These are phyloP conservation scores for Drosophila littoralis DNA, from an alignment of 1,140 invertebrate genomes.

Conservation along the genomic window DNA sequence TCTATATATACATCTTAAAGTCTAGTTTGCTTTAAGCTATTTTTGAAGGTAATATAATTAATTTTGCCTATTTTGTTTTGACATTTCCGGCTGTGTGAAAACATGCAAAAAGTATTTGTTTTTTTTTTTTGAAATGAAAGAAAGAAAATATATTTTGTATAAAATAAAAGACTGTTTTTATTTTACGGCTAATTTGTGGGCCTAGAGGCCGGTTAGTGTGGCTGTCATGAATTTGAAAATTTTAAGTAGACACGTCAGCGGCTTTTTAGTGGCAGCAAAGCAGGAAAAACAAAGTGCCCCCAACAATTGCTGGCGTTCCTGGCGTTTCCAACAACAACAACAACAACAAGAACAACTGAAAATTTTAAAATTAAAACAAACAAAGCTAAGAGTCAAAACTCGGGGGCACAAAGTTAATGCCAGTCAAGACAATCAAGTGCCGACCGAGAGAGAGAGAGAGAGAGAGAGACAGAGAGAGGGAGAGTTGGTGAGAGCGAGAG, in stretches of 20 bases:
- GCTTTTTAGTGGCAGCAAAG: slow-evolving; percentile 62
- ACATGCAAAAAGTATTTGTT: slow-evolving; percentile 31
- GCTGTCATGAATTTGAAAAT: slow-evolving; percentile 71
- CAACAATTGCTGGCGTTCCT: slow-evolving; percentile 54
- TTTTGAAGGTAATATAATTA: slow-evolving; percentile 19
- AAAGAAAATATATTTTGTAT: slow-evolving; percentile 7
- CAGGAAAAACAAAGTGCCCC: slow-evolving; percentile 74
- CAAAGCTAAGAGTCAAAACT: slow-evolving; percentile 53
- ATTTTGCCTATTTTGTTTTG: slow-evolving; percentile 47
- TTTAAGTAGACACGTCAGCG: slow-evolving; percentile 80
- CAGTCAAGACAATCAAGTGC: slow-evolving; percentile 71
- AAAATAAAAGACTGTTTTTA: slow-evolving; percentile 19
- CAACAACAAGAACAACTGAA: slow-evolving; percentile 19
- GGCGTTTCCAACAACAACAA: slow-evolving; percentile 27
- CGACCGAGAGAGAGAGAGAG: slow-evolving; percentile 5
- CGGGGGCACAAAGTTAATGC: slow-evolving; percentile 69
- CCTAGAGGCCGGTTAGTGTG: slow-evolving; percentile 55
- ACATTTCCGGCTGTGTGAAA: slow-evolving; percentile 66
- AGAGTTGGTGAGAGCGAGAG: slow-evolving; percentile 4
- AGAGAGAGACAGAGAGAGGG: neutral
- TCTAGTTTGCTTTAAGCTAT: neutral
- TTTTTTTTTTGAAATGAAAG: too few relatives aligned
- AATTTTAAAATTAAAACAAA: slow-evolving; percentile 66
- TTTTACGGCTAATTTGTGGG: slow-evolving; percentile 63
- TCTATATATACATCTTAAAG: neutral